Evolutionary conservation across 2,113 vertebrate genomes (phyloP), one percentile per base, ranked within the genome.

Genomic region (Aphyosemion australe): DNA sequence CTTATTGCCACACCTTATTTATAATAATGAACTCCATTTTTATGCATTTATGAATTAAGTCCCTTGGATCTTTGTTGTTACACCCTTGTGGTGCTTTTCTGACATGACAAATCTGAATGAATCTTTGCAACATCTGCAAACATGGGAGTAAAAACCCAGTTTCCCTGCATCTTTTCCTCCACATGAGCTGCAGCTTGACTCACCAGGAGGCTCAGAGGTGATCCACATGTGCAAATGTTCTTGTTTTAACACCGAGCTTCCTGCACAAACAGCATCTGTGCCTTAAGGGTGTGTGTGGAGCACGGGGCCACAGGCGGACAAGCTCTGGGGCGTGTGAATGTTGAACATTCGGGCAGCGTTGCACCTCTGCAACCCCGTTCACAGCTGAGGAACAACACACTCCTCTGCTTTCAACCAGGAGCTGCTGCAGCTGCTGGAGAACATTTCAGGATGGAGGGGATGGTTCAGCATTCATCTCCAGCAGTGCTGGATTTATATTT

Each of bases 301-400:
- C 73, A 66, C 11, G 18, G 61, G 86, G 86, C 80, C 85, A 77
- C 69, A 76, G 82, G 45, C 43, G 60, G 64, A 51, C 69, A 69
- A 73, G 81, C 79, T 83, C 64, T 1, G 16, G 87, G 88, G 78
- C 76, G 84, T 91, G 87, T 89, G 85, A 91, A 90, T 71, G 72
- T 66, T 83, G 76, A 87, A 65, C 65, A 63, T 76, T 69, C n/a
- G n/a, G 79, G 41, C 76, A 74, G 66, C 72, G 82, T 73, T 85
- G 74, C 48, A 79, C 77, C 76, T 82, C 80, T 75, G 80, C 74
- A 78, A 60, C 59, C 66, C 45, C 47, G 21, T 45, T 61, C 84
- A 69, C 81, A 79, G 80, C 82, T 72, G 74, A 84, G 48, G 47
- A 86, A 83, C 76, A 86, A 72, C 80, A 81, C 83, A 54, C 65